Conservation (phyloP, 2,113 vertebrate genomes). For the Dryoscopus gambensis region DNA sequence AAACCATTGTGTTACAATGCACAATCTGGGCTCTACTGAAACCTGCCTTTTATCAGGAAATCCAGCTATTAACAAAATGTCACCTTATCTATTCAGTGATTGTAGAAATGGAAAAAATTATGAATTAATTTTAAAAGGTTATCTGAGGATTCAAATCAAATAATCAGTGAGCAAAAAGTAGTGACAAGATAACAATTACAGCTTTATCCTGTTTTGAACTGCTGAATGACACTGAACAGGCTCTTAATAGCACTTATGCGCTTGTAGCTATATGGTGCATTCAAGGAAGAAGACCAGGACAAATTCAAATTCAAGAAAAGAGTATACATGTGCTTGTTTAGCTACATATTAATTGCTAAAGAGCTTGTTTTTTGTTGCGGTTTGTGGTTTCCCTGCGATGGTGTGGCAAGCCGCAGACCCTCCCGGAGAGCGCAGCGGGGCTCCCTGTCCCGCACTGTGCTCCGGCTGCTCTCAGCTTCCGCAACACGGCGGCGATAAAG, state of each 20-base stretch:
- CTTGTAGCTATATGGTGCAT: neutral
- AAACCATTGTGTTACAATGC: neutral
- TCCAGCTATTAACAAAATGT: neutral
- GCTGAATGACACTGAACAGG: neutral
- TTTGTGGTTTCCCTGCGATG: no score
- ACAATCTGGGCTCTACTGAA: neutral
- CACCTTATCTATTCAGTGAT: neutral
- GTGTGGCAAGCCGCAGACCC: no score
- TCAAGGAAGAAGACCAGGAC: neutral
- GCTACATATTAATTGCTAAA: neutral
- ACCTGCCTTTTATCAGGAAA: neutral
- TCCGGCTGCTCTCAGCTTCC: no score
- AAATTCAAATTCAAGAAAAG: neutral
- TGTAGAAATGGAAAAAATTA: neutral
- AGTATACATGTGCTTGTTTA: neutral
- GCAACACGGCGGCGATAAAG: no score
- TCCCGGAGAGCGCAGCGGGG: no score
- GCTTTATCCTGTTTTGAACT: neutral
- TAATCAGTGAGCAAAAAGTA: neutral
- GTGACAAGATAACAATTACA: neutral
- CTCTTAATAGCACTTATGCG: neutral
- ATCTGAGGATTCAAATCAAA: neutral
- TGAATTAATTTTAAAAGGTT: neutral
- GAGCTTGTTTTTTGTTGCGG: no score
- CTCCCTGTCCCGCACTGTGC: no score